Conservation (phyloP, 2,797 vertebrate genomes). For the Phataginus tricuspis region DNA sequence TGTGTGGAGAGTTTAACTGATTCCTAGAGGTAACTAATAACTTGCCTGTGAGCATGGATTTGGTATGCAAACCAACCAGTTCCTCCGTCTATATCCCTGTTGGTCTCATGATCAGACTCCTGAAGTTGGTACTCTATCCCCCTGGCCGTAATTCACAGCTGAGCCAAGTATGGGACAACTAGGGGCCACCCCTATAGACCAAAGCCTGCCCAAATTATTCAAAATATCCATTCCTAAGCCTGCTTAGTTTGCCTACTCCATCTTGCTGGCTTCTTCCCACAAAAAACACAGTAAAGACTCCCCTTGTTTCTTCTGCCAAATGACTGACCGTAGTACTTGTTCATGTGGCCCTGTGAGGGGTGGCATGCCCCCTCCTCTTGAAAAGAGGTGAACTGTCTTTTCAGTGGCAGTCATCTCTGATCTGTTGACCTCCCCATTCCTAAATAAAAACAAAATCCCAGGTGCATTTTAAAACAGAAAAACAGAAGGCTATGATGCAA, state of each 20-base stretch:
- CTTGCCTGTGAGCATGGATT: background rate
- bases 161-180: too few relatives aligned
- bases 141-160: background rate
- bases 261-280: background rate
- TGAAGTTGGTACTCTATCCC: background rate
- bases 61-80: background rate
- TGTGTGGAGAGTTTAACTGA: background rate
- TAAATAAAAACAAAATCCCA: background rate
- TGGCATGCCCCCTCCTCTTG: background rate
- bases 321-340: background rate
- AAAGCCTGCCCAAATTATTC: background rate
- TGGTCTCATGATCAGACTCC: background rate
- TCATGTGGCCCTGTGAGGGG: background rate
- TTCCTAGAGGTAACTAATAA: background rate
- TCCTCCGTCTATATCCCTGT: background rate
- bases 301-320: background rate
- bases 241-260: background rate
- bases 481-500: conserved; percentile 91
- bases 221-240: background rate
- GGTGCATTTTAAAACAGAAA: background rate
- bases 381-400: background rate
- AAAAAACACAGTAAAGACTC: background rate
- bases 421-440: background rate
- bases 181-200: background rate
- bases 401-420: background rate